phyloP scores from a whole-genome alignment of 92 coral and sea anemone genomes.

The Phymanthus crucifer region DNA sequence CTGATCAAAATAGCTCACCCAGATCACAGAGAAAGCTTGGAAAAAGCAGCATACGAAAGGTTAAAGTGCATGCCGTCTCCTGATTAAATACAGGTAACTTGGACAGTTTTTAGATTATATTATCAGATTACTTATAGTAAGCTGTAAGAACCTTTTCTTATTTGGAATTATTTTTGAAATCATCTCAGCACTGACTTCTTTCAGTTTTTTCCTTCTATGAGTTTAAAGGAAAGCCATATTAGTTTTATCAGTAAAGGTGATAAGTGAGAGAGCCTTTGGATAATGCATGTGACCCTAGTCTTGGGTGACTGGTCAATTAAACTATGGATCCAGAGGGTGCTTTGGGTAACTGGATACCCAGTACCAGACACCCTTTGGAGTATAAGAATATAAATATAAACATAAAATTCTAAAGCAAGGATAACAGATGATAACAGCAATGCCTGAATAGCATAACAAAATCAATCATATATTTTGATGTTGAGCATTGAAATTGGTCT shows the following conservation, averaged over 20 bases:
- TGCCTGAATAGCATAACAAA: too few species aligned
- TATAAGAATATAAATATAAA: too few species aligned
- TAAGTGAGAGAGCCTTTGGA: not conserved
- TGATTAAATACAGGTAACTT: constrained; percentile 27
- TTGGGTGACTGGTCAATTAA: too few species aligned
- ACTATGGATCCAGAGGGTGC: too few species aligned
- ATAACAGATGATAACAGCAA: too few species aligned
- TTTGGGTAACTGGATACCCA: too few species aligned
- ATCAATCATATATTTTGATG: not conserved
- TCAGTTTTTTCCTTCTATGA: not conserved
- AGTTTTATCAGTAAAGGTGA: not conserved
- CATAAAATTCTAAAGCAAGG: too few species aligned
- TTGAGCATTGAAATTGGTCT: too few species aligned
- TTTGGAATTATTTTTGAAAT: not conserved
- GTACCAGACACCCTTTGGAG: too few species aligned
- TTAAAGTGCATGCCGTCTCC: constrained; percentile 97
- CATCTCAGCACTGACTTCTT: not conserved
- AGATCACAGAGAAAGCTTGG: constrained; percentile 83
- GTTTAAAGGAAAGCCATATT: not conserved
- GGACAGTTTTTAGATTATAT: not conserved
- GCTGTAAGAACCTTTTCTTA: not conserved
- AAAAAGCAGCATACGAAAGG: constrained; percentile 85
- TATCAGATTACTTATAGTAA: not conserved
- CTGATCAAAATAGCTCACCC: constrained; percentile 89
- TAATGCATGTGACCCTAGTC: not conserved